Evolutionary conservation across 2,113 vertebrate genomes (phyloP), one percentile per base, ranked within the genome.

Genomic region (Carassius gibelio): DNA sequence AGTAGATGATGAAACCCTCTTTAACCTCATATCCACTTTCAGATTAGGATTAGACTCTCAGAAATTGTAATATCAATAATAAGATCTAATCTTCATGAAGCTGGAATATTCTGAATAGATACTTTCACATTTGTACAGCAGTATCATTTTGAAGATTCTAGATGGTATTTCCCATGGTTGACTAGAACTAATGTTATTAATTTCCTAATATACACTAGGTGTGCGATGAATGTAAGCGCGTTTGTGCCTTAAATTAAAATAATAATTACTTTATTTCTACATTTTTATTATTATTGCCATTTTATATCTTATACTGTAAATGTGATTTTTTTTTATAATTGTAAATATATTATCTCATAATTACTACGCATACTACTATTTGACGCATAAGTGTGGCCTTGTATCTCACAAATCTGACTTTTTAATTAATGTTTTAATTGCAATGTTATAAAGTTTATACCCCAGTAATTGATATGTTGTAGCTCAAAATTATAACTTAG

Each of bases 1-100:
- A 66, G 78, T 66, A 50, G 78, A 81, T 52, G 26, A 52, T 69
- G 80, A 81, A 66, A 68, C 62, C 26, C 45, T 69, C 42, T 76
- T 75, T 75, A 75, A 48, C 71, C 71, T 75, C 42, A 8, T 42
- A 69, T 68, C 62, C 17, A 69, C 42, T 0, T 34, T 50, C 38
- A 21, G 78, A 68, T 52, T 15, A 52, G 61, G 79, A 48, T 52
- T 50, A 69, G 45, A 68, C 23, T 52, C 61, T 81, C 23, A 10
- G 62, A 19, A 68, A 69, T 8, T 30, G 5, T 26, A 48, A 38
- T 38, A 38, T 38, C 36, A 38, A 38, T 38, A 5, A 38, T 38
- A 38, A 38, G 36, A 38, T 38, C 36, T 38, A 38, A 68, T 68
- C 8, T 52, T 45, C 42, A 38, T 61, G 13, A 61, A 62, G 21